Evolutionary conservation across 2,888 invertebrate species (phyloP), one percentile per base, ranked within the genome.

Genomic region (Kuschelorhynchus macadamiae): DNA sequence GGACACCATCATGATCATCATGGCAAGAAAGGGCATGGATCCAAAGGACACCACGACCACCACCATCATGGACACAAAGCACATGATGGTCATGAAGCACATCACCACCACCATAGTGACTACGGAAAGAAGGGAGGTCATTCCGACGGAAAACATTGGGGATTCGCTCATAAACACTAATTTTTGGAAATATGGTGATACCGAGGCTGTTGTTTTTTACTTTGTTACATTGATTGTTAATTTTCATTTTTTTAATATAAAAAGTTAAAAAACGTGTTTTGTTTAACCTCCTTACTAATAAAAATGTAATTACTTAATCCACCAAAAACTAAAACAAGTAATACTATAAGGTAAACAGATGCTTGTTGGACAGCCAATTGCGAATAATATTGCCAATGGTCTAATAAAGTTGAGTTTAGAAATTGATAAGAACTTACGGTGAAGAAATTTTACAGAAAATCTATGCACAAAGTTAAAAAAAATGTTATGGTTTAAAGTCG

Each of bases 21-120:
- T 79, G 92, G 92, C 39, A 92, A 93, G 84, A 91, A 92, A 76
- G 92, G 92, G 7, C 89, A 93, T 75, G 90, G 90, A 80, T 90
- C 92, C 78, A 93, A 93, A 81, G 93, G 93, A 14, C 93, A 93
- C 79, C 91, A 91, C 79, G 92, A 92, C 77, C 91, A 92, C 76
- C 92, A 92, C 77, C 92, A 93, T 81, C 91, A 93, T 77, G 93
- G 92, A 7, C 90, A 90, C 83, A 91, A 93, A 79, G 92, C 92
- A 20, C 91, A 92, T 76, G 90, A 92, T 75, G 92, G 93, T 0
- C 90, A 92, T 78, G 91, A 92, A 75, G 88, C 89, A 70, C 91
- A 92, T 77, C 89, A 90, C 77, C 87, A 90, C 14, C 91, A 93
- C 78, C 89, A 92, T 75, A 89, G 90, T 77, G 90, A 91, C 76